Base-by-base conservation (phyloP, 2,888 invertebrate genomes). In the Apotomis turbidana region DNA sequence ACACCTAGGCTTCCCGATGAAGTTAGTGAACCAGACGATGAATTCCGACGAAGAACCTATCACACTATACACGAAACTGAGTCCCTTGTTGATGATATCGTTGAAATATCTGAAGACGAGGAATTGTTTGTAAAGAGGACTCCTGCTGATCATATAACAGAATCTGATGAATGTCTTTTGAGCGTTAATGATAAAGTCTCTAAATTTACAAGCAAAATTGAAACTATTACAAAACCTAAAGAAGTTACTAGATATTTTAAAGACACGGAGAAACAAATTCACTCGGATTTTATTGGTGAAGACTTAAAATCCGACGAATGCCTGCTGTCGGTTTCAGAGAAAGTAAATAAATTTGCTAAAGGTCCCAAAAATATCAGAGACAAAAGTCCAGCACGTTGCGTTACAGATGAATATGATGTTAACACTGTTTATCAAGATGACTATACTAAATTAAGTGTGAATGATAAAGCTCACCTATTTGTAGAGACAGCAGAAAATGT, bases 21-120 rank as follows among this genome's bases (percentile, higher is more conserved):
- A 80, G 95, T 97, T 0, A 95, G 94, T 79, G 97, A 97, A 84
- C 97, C 97, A 0, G 97, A 96, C 76, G 96, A 97, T 79, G 95
- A 94, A 51, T 89, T 91, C 10, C 84, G 82, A 13, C 89, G 84
- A 74, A 85, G 90, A 59, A 81, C 86, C 49, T 80, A 93, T 77
- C 88, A 90, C 67, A 91, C 88, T 0, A 94, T 94, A 38, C 92
- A 92, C 74, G 96, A 96, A 89, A 92, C 94, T 36, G 95, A 95
- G 76, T 94, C 95, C 38, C 94, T 95, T 51, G 94, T 94, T 0
- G 95, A 96, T 78, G 92, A 93, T 71, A 93, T 94, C 75, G 88
- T 94, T 52, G 94, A 94, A 82, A 94, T 94, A 78, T 88, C 90
- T 74, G 94, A 94, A 78, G 94, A 94, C 67, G 94, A 94, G 69